A percentile compares a stretch with the other conserved stretches of the same genome.
Conservation (phyloP, 2,797 vertebrate genomes). For the Buphagus erythrorhynchus region DNA sequence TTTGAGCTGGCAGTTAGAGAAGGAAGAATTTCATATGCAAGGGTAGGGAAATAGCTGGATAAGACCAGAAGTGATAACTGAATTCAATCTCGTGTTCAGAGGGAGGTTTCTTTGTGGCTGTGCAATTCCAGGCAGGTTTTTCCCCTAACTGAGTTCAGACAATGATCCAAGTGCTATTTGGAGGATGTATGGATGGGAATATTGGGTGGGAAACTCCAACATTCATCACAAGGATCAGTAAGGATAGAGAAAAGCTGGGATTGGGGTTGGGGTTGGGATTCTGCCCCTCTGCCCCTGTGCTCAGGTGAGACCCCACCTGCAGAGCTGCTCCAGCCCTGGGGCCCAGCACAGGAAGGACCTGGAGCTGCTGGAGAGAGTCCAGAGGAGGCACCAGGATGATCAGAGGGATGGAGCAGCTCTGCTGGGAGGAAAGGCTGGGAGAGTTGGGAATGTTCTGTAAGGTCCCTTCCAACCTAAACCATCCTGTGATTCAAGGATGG, state of each 20-base stretch:
- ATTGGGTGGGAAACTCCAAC: background rate
- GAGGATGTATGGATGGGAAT: background rate
- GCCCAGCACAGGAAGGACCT: background rate
- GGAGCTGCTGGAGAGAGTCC: background rate
- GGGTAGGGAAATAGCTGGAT: background rate
- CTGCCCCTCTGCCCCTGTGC: background rate
- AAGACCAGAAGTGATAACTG: background rate
- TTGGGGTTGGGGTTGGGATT: background rate
- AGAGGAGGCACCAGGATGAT: background rate
- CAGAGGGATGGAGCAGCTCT: background rate
- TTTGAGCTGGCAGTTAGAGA: background rate
- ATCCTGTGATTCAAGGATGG: rapidly evolving
- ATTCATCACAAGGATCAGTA: background rate
- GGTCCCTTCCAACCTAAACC: rapidly evolving
- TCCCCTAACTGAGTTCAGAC: background rate
- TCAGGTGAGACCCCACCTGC: background rate
- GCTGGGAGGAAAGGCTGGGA: background rate
- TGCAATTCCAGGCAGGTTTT: background rate
- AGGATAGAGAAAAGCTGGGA: background rate
- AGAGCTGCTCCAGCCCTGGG: background rate
- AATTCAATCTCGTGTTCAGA: background rate
- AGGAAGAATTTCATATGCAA: background rate
- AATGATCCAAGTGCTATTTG: background rate
- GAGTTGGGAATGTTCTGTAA: rapidly evolving
- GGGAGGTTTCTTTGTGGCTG: background rate